Evolutionary conservation across 1,140 invertebrate species (phyloP), one percentile per base, ranked within the genome.

Genomic region (Microvelia longipes): DNA sequence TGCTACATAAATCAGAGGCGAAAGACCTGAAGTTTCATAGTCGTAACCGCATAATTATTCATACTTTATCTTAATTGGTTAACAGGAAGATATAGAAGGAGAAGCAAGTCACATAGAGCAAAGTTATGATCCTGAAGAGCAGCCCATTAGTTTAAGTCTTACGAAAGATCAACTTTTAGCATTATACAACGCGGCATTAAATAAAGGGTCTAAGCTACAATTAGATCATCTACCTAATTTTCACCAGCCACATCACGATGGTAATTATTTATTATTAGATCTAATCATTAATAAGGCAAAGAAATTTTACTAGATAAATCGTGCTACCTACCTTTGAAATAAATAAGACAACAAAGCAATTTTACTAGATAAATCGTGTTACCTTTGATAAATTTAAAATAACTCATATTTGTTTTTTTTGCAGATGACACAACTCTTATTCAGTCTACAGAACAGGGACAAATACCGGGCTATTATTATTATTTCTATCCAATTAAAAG

Each of bases 91-190:
- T n/a, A n/a, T n/a, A n/a, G n/a, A n/a, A n/a, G n/a, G n/a, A n/a
- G n/a, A n/a, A n/a, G n/a, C n/a, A n/a, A n/a, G n/a, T n/a, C n/a
- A n/a, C n/a, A n/a, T n/a, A n/a, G n/a, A n/a, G n/a, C n/a, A n/a
- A n/a, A n/a, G n/a, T n/a, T n/a, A n/a, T n/a, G n/a, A n/a, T n/a
- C n/a, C n/a, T n/a, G n/a, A n/a, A n/a, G n/a, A n/a, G n/a, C n/a
- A n/a, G n/a, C n/a, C n/a, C n/a, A n/a, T n/a, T n/a, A n/a, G n/a
- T n/a, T n/a, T n/a, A 14, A 71, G 74, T 26, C 68, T 76, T 1
- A 72, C 73, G 13, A 76, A 73, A 62, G 72, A 73, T 11, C 74
- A 76, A 68, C 70, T 76, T 0, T 25, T 70, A 1, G 74, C 75
- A 2, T 61, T 76, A 0, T 76, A 76, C 30, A 70, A 74, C 25